phyloP scores from a whole-genome alignment of 2,797 vertebrate species.

The Hemitrygon akajei region DNA sequence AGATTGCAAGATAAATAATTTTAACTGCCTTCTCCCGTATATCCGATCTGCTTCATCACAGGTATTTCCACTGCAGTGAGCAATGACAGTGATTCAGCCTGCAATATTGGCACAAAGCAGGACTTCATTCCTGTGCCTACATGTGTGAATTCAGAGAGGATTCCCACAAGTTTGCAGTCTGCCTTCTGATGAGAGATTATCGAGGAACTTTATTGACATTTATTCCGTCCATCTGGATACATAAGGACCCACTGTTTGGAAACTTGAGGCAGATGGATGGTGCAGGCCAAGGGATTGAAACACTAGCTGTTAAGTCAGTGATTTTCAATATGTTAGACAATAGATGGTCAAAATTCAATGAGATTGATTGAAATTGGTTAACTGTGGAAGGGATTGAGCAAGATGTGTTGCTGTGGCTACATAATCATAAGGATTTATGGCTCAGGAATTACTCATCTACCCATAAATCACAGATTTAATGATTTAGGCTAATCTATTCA shows the following conservation, averaged over 20 bases:
- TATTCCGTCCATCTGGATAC: background rate
- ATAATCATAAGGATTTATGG: no score
- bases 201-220: background rate
- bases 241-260: background rate
- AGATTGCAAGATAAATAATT: no score
- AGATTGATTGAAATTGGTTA: background rate
- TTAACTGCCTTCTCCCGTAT: no score
- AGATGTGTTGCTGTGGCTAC: background rate
- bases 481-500: no score
- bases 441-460: no score
- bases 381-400: background rate
- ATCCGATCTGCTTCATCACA: no score
- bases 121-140: no score
- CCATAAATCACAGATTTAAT: no score
- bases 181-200: background rate
- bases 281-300: background rate
- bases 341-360: background rate
- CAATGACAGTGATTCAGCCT: no score
- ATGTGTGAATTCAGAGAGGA: no score
- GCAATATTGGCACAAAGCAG: no score
- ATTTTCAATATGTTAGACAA: background rate
- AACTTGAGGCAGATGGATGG: background rate
- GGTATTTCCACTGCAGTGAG: no score
- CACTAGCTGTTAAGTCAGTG: background rate
- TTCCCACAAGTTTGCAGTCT: background rate